phyloP scores from a whole-genome alignment of 2,113 vertebrate species.

The Sceloporus tristichus region DNA sequence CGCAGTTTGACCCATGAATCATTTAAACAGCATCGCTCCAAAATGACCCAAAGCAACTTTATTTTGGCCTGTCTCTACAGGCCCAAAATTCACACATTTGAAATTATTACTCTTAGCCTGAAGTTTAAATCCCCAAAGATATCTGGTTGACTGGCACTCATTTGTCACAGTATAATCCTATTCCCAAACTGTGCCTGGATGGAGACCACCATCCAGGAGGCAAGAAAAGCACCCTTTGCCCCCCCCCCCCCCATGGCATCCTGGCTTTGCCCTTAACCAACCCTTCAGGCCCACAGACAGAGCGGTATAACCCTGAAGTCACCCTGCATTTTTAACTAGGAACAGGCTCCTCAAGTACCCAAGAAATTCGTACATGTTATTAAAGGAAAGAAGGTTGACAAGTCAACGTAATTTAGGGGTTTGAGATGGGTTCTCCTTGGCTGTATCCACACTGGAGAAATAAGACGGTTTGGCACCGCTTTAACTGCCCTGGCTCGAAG shows the following conservation, averaged over 20 bases:
- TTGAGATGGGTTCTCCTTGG: too few species aligned
- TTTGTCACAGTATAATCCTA: background rate
- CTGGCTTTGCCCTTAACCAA: fast-evolving
- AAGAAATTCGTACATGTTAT: background rate
- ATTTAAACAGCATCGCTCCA: too few species aligned
- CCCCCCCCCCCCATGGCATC: too few species aligned
- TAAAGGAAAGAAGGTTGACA: background rate
- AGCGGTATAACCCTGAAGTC: background rate
- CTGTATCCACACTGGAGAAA: too few species aligned
- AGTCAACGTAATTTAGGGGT: too few species aligned
- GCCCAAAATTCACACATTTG: background rate
- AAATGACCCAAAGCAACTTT: too few species aligned
- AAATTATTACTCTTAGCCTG: background rate
- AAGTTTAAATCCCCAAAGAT: background rate
- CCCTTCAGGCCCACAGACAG: fast-evolving
- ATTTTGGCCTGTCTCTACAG: too few species aligned
- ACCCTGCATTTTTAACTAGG: background rate
- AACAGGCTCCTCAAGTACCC: background rate
- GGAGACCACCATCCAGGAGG: fast-evolving
- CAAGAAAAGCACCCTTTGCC: fast-evolving
- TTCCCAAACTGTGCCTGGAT: background rate
- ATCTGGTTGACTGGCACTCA: background rate
- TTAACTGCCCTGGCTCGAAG: too few species aligned
- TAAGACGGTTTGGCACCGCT: too few species aligned
- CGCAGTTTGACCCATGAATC: too few species aligned